phyloP scores from a whole-genome alignment of 2,113 vertebrate genomes.

The Myxocyprinus asiaticus region DNA sequence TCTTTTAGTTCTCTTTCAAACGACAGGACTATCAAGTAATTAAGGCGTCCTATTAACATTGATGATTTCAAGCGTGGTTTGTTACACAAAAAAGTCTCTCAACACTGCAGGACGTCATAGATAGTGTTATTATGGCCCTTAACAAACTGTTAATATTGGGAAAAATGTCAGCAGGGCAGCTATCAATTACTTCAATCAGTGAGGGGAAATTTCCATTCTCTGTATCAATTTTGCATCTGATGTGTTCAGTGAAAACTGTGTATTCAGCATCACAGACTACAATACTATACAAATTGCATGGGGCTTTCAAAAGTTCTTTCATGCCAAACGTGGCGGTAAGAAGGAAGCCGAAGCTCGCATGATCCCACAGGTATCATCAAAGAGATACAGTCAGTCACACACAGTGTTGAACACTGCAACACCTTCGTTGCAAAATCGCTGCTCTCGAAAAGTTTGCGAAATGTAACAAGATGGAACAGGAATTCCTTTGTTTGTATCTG shows the following conservation, averaged over 20 bases:
- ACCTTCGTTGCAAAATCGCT: too few relatives aligned
- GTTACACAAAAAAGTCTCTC: constrained; percentile 10
- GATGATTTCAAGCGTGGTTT: neutral
- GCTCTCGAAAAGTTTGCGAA: too few relatives aligned
- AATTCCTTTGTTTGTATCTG: too few relatives aligned
- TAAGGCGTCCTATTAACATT: constrained; percentile 12
- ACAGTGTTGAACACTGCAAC: too few relatives aligned
- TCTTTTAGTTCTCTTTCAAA: constrained; percentile 43
- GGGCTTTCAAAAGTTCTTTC: neutral
- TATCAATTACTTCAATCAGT: constrained; percentile 30
- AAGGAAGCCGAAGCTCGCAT: constrained; percentile 19
- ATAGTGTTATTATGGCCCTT: constrained; percentile 32
- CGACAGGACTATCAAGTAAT: constrained; percentile 3
- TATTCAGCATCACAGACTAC: neutral
- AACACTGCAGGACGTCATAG: constrained; percentile 13
- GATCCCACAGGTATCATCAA: constrained; percentile 32
- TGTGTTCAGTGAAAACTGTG: too few relatives aligned
- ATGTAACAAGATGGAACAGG: too few relatives aligned
- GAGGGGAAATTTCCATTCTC: too few relatives aligned
- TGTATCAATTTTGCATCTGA: too few relatives aligned
- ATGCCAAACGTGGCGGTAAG: constrained; percentile 6
- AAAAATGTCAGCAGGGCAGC: constrained; percentile 24
- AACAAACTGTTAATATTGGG: constrained; percentile 8
- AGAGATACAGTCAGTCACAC: constrained; percentile 24
- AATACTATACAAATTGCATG: neutral